A percentile compares a stretch with the other conserved stretches of the same genome.
Evolutionary conservation across 2,888 invertebrate genomes (phyloP).

Genomic region (Hydriomena furcata): DNA sequence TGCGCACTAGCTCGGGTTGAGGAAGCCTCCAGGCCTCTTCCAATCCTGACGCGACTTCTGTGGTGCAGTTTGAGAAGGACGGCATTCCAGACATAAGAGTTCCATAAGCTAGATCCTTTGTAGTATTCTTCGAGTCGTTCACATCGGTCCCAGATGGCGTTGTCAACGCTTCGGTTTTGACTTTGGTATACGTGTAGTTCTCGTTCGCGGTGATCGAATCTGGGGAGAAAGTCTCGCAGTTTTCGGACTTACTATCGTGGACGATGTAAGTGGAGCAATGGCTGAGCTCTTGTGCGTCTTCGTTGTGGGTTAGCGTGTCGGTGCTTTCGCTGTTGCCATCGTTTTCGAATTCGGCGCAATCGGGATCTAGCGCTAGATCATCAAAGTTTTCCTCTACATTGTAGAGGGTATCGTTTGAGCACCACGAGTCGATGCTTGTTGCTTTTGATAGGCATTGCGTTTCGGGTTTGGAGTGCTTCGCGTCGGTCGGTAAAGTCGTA

Average conservation of each 20-base stretch:
- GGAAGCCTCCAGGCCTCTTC: slow-evolving; percentile 65
- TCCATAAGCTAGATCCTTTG: slow-evolving; percentile 71
- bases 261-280: slow-evolving; percentile 73
- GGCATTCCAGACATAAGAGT: slow-evolving; percentile 67
- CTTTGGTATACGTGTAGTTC: slow-evolving; percentile 71
- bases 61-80: slow-evolving; percentile 70
- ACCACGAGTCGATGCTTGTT: slow-evolving; percentile 86
- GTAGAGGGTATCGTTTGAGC: slow-evolving; percentile 86
- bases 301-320: slow-evolving; percentile 69
- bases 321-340: slow-evolving; percentile 67
- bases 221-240: slow-evolving; percentile 68
- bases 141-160: slow-evolving; percentile 58
- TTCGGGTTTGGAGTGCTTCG: slow-evolving; percentile 76
- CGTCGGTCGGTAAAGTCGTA: slow-evolving; percentile 74
- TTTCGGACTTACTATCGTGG: slow-evolving; percentile 70
- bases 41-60: slow-evolving; percentile 57
- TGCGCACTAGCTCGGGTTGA: slow-evolving; percentile 66
- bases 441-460: slow-evolving; percentile 78
- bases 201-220: slow-evolving; percentile 74
- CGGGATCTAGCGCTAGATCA: slow-evolving; percentile 70
- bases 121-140: slow-evolving; percentile 67
- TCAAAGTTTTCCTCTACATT: slow-evolving; percentile 85
- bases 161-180: slow-evolving; percentile 55
- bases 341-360: slow-evolving; percentile 56
- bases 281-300: slow-evolving; percentile 66